A percentile compares a stretch with the other conserved stretches of the same genome.
Conservation (phyloP, 2,113 vertebrate species). For the Caloenas nicobarica region DNA sequence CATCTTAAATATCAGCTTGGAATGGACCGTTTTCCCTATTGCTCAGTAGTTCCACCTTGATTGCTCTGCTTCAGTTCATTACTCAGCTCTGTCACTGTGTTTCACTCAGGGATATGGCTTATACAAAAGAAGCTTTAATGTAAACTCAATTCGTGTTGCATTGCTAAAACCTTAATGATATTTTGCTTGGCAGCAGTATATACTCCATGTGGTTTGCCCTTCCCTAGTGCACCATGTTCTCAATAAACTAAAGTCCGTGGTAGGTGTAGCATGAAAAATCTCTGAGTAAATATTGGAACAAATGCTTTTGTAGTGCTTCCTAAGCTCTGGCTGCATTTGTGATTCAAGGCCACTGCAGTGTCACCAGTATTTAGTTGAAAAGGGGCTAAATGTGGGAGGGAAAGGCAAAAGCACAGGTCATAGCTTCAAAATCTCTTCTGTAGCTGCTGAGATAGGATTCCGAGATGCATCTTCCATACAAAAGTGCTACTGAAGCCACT, state of each 20-base stretch:
- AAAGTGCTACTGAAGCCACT: background rate
- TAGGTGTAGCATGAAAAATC: constrained; percentile 67
- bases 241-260: constrained; percentile 29
- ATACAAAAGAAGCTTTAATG: constrained; percentile 54
- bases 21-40: background rate
- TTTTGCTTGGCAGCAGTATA: constrained; percentile 44
- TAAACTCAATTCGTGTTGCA: constrained; percentile 53
- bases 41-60: constrained; percentile 33
- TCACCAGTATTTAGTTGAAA: background rate
- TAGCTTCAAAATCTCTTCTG: background rate
- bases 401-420: background rate
- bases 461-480: background rate
- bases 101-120: constrained; percentile 42
- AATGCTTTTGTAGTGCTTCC: constrained; percentile 35
- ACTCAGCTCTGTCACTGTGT: constrained; percentile 10
- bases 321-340: background rate
- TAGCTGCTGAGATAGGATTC: background rate
- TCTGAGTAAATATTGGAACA: constrained; percentile 56
- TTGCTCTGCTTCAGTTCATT: constrained; percentile 32
- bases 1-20: background rate
- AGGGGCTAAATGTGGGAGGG: constrained; percentile 19
- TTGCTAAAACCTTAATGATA: constrained; percentile 65
- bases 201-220: constrained; percentile 46
- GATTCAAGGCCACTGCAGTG: background rate
- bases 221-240: constrained; percentile 48